A percentile compares a stretch with the other conserved stretches of the same genome.
phyloP scores from a whole-genome alignment of 1,140 invertebrate species.

The Bicyclus anynana region DNA sequence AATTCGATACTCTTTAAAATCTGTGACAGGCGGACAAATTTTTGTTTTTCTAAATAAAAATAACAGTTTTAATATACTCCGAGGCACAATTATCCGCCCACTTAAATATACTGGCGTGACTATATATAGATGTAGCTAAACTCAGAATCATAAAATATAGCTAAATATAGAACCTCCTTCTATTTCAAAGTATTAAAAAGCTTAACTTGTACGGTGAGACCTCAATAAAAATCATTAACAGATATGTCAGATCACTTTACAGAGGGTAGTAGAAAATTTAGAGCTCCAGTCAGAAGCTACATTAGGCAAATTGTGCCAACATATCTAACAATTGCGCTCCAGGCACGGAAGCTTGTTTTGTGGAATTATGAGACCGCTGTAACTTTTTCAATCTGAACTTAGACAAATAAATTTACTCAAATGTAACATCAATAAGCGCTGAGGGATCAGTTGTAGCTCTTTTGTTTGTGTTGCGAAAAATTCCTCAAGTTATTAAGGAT shows the following conservation, averaged over 20 bases:
- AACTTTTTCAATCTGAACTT: conserved; percentile 75
- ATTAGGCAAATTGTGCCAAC: conserved; percentile 69
- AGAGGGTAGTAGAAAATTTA: conserved; percentile 48
- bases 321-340: conserved; percentile 63
- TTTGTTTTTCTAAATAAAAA: too few species aligned
- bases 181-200: too few species aligned
- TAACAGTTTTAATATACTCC: too few species aligned
- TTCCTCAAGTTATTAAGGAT: conserved; percentile 26
- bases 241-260: conserved; percentile 54
- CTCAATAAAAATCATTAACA: conserved; percentile 51
- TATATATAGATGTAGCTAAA: too few species aligned
- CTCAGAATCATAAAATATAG: too few species aligned
- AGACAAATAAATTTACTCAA: conserved; percentile 69
- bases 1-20: too few species aligned
- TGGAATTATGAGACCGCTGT: conserved; percentile 60
- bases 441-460: conserved; percentile 40
- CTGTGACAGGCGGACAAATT: too few species aligned
- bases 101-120: too few species aligned
- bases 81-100: too few species aligned
- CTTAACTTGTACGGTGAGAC: conserved; percentile 38
- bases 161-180: too few species aligned
- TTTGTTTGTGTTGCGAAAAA: conserved; percentile 43
- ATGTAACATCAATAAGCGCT: conserved; percentile 60
- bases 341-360: conserved; percentile 47
- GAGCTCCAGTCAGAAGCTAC: conserved; percentile 40